Base-by-base conservation (phyloP, 2,113 vertebrate genomes). In the Nothobranchius furzeri region DNA sequence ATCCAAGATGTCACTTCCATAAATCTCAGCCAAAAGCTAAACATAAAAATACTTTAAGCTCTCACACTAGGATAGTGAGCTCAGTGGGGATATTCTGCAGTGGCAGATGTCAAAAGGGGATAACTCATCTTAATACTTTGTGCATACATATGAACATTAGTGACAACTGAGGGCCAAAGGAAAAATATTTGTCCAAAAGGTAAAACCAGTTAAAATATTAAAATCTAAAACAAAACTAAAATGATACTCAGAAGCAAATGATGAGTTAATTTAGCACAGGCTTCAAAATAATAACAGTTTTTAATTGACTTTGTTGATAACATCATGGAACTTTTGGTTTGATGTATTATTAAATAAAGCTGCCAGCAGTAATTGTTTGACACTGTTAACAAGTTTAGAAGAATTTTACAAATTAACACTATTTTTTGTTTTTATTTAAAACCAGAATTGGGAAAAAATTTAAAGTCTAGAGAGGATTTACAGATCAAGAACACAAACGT, bases 1-100 rank as follows among this genome's bases (percentile, higher is more conserved):
- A 85, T 78, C 40, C 15, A 58, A 76, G 76, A 68, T 83, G 85
- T 85, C 76, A 80, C 73, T 67, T 90, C 69, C 42, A 73, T 71
- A 81, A 79, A 81, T 47, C 37, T 1, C 58, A 61, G 79, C 64
- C 72, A 78, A 67, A 68, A 68, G 65, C 81, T 24, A 78, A 56
- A 45, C 54, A 30, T 48, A 60, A 54, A 60, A 67, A 63, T 2
- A 47, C 56, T 59, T 0, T 6, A 49, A 63, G 71, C 25, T 14
- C 55, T 55, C 61, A 30, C 17, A 0, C 13, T 57, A 13, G 24
- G 60, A 70, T 0, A 14, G 30, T n/a, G 9, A 0, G 68, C 40
- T 58, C 15, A 17, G 37, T 2, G 55, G 55, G 37, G 54, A 56
- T 59, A n/a, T 45, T 69, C 54, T 64, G 67, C 2, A 30, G 40